Evolutionary conservation across 2,888 invertebrate genomes (phyloP).

Genomic region (Invenusta paracnida): DNA sequence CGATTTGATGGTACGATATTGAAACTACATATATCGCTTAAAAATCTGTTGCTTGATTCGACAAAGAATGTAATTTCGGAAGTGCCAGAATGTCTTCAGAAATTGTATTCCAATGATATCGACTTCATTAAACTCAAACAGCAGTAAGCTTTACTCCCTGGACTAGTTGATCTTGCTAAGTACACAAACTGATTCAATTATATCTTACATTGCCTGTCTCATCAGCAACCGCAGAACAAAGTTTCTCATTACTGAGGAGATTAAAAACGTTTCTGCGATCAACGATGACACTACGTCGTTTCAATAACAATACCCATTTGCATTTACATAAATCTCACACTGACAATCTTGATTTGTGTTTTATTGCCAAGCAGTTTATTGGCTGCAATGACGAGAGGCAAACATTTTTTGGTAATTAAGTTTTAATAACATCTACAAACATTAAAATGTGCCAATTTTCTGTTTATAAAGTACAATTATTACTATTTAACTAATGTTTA

Average conservation of each 20-base stretch:
- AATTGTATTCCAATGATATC: not conserved
- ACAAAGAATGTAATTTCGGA: too few species aligned
- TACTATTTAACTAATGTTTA: not conserved
- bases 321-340: not conserved
- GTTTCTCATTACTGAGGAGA: not conserved
- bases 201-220: not conserved
- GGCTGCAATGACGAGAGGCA: not conserved
- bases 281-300: not conserved
- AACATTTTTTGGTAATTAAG: not conserved
- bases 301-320: too few species aligned
- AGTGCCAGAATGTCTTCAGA: too few species aligned
- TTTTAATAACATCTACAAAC: not conserved
- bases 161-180: not conserved
- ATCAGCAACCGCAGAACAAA: not conserved
- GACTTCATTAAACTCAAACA: not conserved
- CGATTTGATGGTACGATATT: not conserved
- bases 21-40: not conserved
- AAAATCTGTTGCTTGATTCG: not conserved
- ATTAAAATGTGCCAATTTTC: not conserved
- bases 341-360: not conserved
- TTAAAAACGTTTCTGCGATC: not conserved
- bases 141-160: not conserved
- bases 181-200: not conserved
- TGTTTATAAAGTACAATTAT: not conserved
- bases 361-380: not conserved